A percentile compares a stretch with the other conserved stretches of the same genome.
Conservation (phyloP, 1,140 invertebrate genomes). For the Xylocopa sonorina region DNA sequence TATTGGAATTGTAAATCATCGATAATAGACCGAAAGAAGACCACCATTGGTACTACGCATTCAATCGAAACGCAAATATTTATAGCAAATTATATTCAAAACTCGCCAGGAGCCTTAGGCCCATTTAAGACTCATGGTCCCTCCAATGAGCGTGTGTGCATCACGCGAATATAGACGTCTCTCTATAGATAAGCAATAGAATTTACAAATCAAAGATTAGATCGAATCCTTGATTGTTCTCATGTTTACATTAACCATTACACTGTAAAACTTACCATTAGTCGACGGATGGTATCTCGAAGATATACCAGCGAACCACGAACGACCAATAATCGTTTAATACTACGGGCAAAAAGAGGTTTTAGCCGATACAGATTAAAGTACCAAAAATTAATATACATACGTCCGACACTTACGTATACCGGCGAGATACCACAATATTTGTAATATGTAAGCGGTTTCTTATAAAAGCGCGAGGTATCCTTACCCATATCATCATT, state of each 20-base stretch:
- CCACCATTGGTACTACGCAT: slow-evolving; percentile 36
- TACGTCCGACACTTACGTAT: slow-evolving; percentile 8
- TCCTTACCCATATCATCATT: slow-evolving; percentile 69
- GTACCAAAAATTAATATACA: slow-evolving; percentile 6
- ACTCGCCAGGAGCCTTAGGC: slow-evolving; percentile 75
- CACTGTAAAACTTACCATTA: slow-evolving; percentile 41
- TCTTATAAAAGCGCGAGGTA: slow-evolving; percentile 55
- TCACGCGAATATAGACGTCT: slow-evolving; percentile 47
- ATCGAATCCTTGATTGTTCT: slow-evolving; percentile 62
- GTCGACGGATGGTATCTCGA: slow-evolving; percentile 10
- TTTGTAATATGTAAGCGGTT: slow-evolving; percentile 47
- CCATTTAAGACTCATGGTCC: slow-evolving; percentile 72
- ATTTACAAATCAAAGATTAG: slow-evolving; percentile 48
- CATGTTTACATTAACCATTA: slow-evolving; percentile 48
- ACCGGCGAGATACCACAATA: slow-evolving; percentile 7
- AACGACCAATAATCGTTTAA: slow-evolving; percentile 26
- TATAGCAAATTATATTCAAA: slow-evolving; percentile 70
- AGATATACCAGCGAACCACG: slow-evolving; percentile 3
- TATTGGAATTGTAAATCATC: slow-evolving; percentile 44
- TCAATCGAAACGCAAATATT: slow-evolving; percentile 58
- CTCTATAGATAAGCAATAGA: slow-evolving; percentile 57
- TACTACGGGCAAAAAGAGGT: slow-evolving; percentile 4
- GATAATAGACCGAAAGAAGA: slow-evolving; percentile 38
- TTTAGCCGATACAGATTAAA: background rate
- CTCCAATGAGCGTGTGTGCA: slow-evolving; percentile 69